Evolutionary conservation across 92 coral and sea anemone species (phyloP).

Genomic region (Parazoanthus atlanticus): DNA sequence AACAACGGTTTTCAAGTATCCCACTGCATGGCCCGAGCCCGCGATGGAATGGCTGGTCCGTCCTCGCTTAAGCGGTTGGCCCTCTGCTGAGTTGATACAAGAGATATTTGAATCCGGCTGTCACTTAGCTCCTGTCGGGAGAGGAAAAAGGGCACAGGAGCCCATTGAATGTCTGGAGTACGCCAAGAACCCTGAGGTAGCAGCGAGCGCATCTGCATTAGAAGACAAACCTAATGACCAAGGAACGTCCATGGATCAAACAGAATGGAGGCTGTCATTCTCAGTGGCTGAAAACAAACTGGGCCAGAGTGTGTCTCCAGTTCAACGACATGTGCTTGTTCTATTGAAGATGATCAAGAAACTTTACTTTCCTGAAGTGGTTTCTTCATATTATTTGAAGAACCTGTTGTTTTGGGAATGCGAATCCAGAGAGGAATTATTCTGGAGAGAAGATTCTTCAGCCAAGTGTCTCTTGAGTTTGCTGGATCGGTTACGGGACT

Average conservation of each 20-base stretch:
- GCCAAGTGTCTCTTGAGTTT: slow-evolving; percentile 63
- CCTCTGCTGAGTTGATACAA: slow-evolving; percentile 75
- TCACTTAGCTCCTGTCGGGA: slow-evolving; percentile 81
- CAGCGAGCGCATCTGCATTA: background rate
- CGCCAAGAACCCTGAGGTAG: slow-evolving; percentile 43
- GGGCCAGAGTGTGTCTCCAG: slow-evolving; percentile 76
- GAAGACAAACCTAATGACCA: background rate
- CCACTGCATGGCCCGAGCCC: slow-evolving; percentile 76
- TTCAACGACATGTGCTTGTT: slow-evolving; percentile 75
- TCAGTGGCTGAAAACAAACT: slow-evolving; percentile 85
- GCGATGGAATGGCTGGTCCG: slow-evolving; percentile 90
- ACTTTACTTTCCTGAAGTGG: slow-evolving; percentile 65
- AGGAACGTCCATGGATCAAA: slow-evolving; percentile 60
- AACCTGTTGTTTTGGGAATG: slow-evolving; percentile 83
- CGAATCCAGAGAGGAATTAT: slow-evolving; percentile 53
- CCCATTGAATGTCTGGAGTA: slow-evolving; percentile 61
- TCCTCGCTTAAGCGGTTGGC: slow-evolving; percentile 75
- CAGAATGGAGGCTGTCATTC: slow-evolving; percentile 80
- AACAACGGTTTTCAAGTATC: slow-evolving; percentile 66
- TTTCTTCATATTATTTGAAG: slow-evolving; percentile 71
- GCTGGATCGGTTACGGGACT: slow-evolving; percentile 78
- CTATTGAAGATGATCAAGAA: slow-evolving; percentile 74
- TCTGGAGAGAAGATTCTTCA: slow-evolving; percentile 78
- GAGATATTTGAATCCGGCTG: slow-evolving; percentile 79
- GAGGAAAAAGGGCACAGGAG: slow-evolving; percentile 67